Conservation (phyloP, 1,140 invertebrate genomes). For the Diorhabda elongata region DNA sequence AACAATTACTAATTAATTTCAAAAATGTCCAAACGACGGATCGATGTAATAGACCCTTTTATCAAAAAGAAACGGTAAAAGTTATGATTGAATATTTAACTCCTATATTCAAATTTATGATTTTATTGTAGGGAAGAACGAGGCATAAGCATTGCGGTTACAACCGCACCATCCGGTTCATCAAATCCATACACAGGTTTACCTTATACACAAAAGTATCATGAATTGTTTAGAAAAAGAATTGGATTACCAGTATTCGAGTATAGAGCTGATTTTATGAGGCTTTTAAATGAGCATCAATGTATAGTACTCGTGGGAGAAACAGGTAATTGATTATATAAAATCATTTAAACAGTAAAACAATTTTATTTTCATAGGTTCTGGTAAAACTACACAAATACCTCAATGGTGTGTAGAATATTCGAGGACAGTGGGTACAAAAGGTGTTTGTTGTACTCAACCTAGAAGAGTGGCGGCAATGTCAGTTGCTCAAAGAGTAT, state of each 20-base stretch:
- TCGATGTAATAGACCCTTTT: constrained; percentile 78
- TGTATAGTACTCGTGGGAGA: constrained; percentile 93
- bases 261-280: constrained; percentile 94
- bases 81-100: constrained; percentile 22
- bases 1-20: background rate
- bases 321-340: constrained; percentile 54
- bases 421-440: constrained; percentile 65
- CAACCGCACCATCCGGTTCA: constrained; percentile 48
- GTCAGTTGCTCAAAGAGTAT: constrained; percentile 96
- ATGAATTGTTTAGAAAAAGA: constrained; percentile 83
- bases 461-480: constrained; percentile 97
- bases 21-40: constrained; percentile 76
- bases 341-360: too few species aligned
- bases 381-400: constrained; percentile 96
- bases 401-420: constrained; percentile 93
- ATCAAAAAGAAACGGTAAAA: constrained; percentile 70
- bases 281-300: constrained; percentile 83
- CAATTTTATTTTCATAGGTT: constrained; percentile 55
- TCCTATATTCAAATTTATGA: constrained; percentile 28
- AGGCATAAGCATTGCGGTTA: constrained; percentile 32
- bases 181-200: constrained; percentile 69
- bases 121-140: constrained; percentile 40
- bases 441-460: constrained; percentile 95
- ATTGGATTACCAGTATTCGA: constrained; percentile 95
- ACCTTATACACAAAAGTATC: constrained; percentile 76